Conservation (phyloP, 1,140 invertebrate species). For the Sarcophaga bullata region DNA sequence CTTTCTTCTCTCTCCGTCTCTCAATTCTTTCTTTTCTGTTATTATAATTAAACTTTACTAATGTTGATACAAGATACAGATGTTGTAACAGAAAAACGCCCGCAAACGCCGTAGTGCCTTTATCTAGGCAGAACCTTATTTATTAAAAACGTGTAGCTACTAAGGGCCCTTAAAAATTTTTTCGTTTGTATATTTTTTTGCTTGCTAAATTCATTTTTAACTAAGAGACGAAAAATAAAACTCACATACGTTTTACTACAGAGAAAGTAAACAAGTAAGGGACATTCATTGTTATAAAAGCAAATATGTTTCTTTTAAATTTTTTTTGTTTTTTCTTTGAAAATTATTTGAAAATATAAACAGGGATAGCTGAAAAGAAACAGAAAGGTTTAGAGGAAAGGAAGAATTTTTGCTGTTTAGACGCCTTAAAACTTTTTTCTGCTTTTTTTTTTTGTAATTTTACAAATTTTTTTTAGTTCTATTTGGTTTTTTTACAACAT, state of each 20-base stretch:
- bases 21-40: too few species aligned
- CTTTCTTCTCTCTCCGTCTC: too few species aligned
- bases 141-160: background rate
- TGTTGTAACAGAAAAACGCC: background rate
- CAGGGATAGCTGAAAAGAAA: background rate
- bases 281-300: background rate
- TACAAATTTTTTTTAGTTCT: too few species aligned
- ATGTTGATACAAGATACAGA: background rate
- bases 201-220: background rate
- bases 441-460: too few species aligned
- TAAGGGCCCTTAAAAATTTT: background rate
- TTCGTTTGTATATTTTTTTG: too few species aligned
- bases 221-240: background rate
- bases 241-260: background rate
- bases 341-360: background rate
- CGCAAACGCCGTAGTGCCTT: slow-evolving; percentile 2
- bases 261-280: too few species aligned
- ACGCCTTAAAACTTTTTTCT: too few species aligned
- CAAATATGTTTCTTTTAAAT: background rate
- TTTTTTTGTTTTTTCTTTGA: background rate
- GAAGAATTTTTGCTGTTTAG: background rate
- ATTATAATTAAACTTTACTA: too few species aligned
- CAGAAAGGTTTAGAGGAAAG: background rate
- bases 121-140: background rate
- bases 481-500: background rate